Evolutionary conservation across 2,888 invertebrate genomes (phyloP).

Genomic region (Therioaphis trifolii): DNA sequence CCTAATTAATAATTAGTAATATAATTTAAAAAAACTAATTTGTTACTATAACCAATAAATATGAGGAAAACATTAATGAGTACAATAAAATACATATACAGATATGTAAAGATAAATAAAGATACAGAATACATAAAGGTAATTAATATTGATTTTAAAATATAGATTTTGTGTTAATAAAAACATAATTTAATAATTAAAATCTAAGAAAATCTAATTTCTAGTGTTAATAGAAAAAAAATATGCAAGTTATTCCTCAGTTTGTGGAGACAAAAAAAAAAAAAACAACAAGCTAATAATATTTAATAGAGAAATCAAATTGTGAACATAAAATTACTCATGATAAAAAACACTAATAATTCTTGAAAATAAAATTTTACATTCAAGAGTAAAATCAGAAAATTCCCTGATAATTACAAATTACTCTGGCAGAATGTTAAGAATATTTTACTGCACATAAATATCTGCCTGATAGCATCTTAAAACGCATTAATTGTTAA

Average conservation of each 20-base stretch:
- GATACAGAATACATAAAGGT: slow-evolving; percentile 14
- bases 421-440: slow-evolving; percentile 18
- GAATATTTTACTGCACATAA: not conserved
- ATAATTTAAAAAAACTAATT: slow-evolving; percentile 13
- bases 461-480: slow-evolving; percentile 1
- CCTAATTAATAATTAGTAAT: slow-evolving; percentile 24
- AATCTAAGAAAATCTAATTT: slow-evolving; percentile 40
- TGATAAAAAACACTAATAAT: slow-evolving; percentile 39
- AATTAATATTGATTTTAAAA: slow-evolving; percentile 43
- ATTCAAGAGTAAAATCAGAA: not conserved
- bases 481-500: slow-evolving; percentile 5
- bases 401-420: slow-evolving; percentile 1
- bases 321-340: slow-evolving; percentile 16
- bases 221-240: slow-evolving; percentile 54
- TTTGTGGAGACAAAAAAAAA: slow-evolving; percentile 16
- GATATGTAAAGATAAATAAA: slow-evolving; percentile 22
- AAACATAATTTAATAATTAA: slow-evolving; percentile 24
- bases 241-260: slow-evolving; percentile 18
- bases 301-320: slow-evolving; percentile 27
- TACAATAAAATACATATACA: slow-evolving; percentile 18
- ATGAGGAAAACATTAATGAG: slow-evolving; percentile 10
- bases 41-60: slow-evolving; percentile 7
- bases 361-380: slow-evolving; percentile 11
- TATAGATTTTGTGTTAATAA: slow-evolving; percentile 41
- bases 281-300: slow-evolving; percentile 16